Evolutionary conservation across 2,113 vertebrate species (phyloP), one percentile per base, ranked within the genome.

Genomic region (Peromyscus californicus): DNA sequence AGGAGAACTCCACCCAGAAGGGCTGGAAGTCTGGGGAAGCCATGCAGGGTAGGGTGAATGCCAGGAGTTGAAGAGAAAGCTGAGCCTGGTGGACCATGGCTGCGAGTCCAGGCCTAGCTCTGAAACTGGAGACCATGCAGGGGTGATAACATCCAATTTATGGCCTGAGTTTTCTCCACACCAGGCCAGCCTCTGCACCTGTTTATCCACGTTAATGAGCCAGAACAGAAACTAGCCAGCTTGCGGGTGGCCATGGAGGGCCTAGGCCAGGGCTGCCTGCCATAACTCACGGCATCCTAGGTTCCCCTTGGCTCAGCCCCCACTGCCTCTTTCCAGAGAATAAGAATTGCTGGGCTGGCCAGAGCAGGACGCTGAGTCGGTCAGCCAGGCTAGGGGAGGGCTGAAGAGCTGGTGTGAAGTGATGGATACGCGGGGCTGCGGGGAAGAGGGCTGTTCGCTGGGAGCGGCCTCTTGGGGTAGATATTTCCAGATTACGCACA

Each of bases 391-490:
- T 67, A 93, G 96, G 59, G 96, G 96, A 97, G 95, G 80, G 91
- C 96, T n/a, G 91, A 54, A 74, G 96, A 95, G 29, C 12, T 4
- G 97, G 97, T 75, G 84, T 72, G 42, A 59, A 36, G 97, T 97
- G 98, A 98, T 95, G 91, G 95, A 93, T 97, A 94, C 80, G 72
- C 4, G 69, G 96, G 96, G 97, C 88, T 96, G 96, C 96, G 63
- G 98, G 96, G 95, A 98, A 92, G 98, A 98, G 65, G 91, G 96
- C 97, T 97, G 69, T 94, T 98, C 96, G 96, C 94, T 94, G 93
- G 84, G 91, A 98, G 95, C 80, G 69, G 97, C 95, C 98, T 98
- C 98, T 98, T n/a, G 98, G 98, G 98, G 98, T 94, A 80, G 86
- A 97, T 95, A 96, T 75, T 96, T 95, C 84, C 96, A 98, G 98